Conservation (phyloP, 2,888 invertebrate species). For the Tetheella fluctuosa region DNA sequence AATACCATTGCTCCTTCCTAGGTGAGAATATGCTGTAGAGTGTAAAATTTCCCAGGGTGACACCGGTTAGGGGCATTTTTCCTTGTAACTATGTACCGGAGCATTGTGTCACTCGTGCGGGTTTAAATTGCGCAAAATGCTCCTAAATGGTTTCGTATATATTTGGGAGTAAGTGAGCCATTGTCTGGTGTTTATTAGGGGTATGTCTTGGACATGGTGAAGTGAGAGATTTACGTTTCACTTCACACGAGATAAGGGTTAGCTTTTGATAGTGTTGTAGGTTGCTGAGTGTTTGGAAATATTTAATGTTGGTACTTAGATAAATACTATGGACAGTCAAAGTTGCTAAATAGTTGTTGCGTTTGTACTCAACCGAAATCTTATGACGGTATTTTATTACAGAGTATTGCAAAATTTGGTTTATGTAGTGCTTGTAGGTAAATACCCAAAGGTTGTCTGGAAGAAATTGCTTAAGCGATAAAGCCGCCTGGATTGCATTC, state of each 20-base stretch:
- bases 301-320: too few species aligned
- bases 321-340: too few species aligned
- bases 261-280: neutral
- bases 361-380: too few species aligned
- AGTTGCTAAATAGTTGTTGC: too few species aligned
- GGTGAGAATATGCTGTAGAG: slow-evolving; percentile 69
- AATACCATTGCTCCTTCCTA: slow-evolving; percentile 60
- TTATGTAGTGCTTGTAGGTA: too few species aligned
- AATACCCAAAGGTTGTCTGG: too few species aligned
- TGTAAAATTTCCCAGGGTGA: slow-evolving; percentile 70
- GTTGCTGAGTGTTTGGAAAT: neutral
- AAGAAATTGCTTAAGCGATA: too few species aligned
- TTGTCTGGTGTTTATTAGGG: slow-evolving; percentile 17
- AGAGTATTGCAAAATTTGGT: too few species aligned
- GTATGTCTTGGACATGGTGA: neutral
- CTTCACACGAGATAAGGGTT: neutral
- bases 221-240: neutral
- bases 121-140: slow-evolving; percentile 39
- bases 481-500: too few species aligned
- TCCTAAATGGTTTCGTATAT: slow-evolving; percentile 23
- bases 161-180: slow-evolving; percentile 33
- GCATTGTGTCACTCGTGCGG: slow-evolving; percentile 49
- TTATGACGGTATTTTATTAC: too few species aligned
- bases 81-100: slow-evolving; percentile 56
- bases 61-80: slow-evolving; percentile 59